Evolutionary conservation across 2,113 vertebrate species (phyloP), one percentile per base, ranked within the genome.

Genomic region (Donacobius atricapilla): DNA sequence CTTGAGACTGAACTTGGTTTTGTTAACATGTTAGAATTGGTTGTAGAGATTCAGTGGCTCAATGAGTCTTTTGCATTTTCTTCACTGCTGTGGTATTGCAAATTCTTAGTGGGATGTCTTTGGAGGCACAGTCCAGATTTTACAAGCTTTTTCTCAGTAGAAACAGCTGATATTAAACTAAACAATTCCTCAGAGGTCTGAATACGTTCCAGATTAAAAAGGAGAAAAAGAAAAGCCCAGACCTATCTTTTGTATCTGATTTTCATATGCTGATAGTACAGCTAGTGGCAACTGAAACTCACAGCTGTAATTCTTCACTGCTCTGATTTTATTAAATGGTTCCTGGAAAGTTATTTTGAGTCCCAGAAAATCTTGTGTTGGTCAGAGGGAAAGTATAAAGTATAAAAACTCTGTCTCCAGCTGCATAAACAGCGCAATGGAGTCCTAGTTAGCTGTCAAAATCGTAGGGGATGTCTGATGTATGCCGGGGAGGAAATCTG

Each of bases 121-220:
- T 3, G 3, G 93, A 95, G 47, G 35, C 47, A 71, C 33, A 53
- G 51, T 60, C 30, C 31, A 81, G 61, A 82, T 89, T 92, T 95
- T 90, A 84, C 53, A 90, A 77, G 60, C 1, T 88, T 94, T 79
- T 90, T 54, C 30, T 50, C 60, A 94, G 60, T 22, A 81, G 58
- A 90, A 92, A 44, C 83, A 94, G 64, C 88, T 84, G 70, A 90
- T 75, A 71, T 28, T 37, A 89, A 93, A 90, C 64, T 78, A 80
- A 90, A 66, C 60, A 90, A 14, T 71, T 92, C 72, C 28, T 86
- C 22, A 64, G 83, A 63, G 51, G 10, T 81, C 28, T 60, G 72
- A 89, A 78, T 56, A 58, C 15, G 17, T 88, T 92, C 58, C 51
- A 66, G 68, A 71, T 75, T 63, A 73, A 81, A 88, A 73, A 40